Evolutionary conservation across 2,888 invertebrate species (phyloP).

Genomic region (Dorcus parallelipipedus): DNA sequence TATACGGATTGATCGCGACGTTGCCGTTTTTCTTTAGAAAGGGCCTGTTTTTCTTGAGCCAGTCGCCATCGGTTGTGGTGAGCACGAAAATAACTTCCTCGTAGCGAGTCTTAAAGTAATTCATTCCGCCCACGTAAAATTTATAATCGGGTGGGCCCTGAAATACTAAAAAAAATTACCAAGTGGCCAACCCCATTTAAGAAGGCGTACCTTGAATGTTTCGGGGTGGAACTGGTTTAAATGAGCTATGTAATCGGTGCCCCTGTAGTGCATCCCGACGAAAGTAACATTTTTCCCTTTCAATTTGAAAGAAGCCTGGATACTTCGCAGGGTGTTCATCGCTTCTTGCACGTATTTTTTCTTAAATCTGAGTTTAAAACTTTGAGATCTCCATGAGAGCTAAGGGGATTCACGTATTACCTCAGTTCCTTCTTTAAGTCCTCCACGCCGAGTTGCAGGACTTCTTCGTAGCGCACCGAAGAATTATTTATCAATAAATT

Average conservation of each 20-base stretch:
- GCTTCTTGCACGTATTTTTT: constrained; percentile 7
- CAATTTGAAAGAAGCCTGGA: constrained; percentile 3
- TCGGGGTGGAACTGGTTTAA: constrained; percentile 3
- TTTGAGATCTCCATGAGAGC: neutral
- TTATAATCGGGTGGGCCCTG: constrained; percentile 16
- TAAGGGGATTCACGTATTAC: constrained; percentile 1
- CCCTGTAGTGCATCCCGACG: constrained; percentile 21
- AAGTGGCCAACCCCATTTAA: neutral
- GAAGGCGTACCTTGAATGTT: constrained; percentile 2
- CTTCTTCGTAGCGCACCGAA: constrained; percentile 16
- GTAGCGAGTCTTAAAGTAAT: constrained; percentile 17
- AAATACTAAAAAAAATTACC: neutral
- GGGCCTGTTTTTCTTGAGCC: constrained; percentile 9
- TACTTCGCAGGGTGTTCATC: constrained; percentile 2
- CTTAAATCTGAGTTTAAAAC: constrained; percentile 14
- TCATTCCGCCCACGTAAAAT: constrained; percentile 22
- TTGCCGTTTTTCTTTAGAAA: constrained; percentile 3
- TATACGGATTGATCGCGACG: constrained; percentile 5
- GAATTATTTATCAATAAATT: constrained; percentile 11
- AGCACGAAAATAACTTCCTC: constrained; percentile 20
- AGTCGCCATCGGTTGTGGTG: constrained; percentile 17
- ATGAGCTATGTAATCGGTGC: constrained; percentile 16
- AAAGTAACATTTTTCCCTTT: constrained; percentile 10
- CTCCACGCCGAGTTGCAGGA: constrained; percentile 10
- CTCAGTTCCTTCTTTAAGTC: constrained; percentile 18